Evolutionary conservation across 2,113 vertebrate genomes (phyloP).

Genomic region (Paraplagusia blochii): DNA sequence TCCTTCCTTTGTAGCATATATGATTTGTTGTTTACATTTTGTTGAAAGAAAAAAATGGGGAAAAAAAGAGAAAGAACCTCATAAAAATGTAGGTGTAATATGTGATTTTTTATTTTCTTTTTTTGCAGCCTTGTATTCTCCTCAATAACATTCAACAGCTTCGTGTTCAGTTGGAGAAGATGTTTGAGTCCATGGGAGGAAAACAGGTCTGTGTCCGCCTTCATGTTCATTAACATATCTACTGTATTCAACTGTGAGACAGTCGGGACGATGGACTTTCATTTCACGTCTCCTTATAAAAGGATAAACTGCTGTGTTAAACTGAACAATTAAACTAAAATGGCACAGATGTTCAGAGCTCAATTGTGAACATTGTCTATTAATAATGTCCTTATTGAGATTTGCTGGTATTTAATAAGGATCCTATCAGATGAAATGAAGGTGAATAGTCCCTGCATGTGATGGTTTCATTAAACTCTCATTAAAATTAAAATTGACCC

Average conservation of each 20-base stretch:
- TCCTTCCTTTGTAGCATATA: too few species aligned
- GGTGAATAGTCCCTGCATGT: conserved; percentile 42
- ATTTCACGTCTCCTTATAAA: not conserved
- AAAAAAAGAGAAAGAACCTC: too few species aligned
- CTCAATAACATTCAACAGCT: conserved; percentile 98
- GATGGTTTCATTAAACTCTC: conserved; percentile 14
- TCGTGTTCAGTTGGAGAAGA: conserved; percentile 95
- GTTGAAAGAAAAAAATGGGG: too few species aligned
- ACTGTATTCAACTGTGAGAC: not conserved
- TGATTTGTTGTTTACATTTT: too few species aligned
- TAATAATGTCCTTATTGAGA: too few species aligned
- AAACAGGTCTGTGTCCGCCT: conserved; percentile 83
- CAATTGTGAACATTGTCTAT: too few species aligned
- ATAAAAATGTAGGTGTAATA: too few species aligned
- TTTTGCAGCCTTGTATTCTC: conserved; percentile 88
- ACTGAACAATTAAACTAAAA: too few species aligned
- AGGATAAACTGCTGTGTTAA: too few species aligned
- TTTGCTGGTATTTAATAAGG: conserved; percentile 25
- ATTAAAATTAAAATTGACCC: conserved; percentile 21
- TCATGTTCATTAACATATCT: not conserved
- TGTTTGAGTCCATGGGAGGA: conserved; percentile 99
- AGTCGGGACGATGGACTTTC: conserved; percentile 33
- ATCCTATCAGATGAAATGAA: conserved; percentile 40
- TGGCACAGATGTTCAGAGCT: too few species aligned
- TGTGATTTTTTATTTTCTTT: not conserved